Evolutionary conservation across 1,140 invertebrate species (phyloP).

Genomic region (Drosophila grimshawi): DNA sequence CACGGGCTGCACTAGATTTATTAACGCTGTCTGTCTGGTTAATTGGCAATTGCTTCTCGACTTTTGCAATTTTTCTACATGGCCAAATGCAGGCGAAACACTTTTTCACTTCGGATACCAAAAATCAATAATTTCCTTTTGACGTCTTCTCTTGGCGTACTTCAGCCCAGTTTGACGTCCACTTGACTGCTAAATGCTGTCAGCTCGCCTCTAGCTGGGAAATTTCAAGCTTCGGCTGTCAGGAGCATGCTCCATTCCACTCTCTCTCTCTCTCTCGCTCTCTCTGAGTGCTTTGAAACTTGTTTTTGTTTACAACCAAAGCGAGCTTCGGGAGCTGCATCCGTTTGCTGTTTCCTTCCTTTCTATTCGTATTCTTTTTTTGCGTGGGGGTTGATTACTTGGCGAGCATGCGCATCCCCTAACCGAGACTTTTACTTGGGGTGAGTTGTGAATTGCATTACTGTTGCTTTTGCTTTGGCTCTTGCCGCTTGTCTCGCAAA

Average conservation of each 20-base stretch:
- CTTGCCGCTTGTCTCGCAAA: too few species aligned
- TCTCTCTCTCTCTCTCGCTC: slow-evolving; percentile 12
- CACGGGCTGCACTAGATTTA: neutral
- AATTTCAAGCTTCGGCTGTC: slow-evolving; percentile 61
- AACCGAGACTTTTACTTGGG: slow-evolving; percentile 19
- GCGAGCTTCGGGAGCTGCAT: slow-evolving; percentile 27
- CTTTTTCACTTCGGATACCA: slow-evolving; percentile 67
- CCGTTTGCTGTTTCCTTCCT: slow-evolving; percentile 7
- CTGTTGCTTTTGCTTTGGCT: slow-evolving; percentile 45
- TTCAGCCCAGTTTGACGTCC: slow-evolving; percentile 63
- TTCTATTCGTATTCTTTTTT: neutral
- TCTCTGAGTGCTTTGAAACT: slow-evolving; percentile 42
- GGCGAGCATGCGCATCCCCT: slow-evolving; percentile 55
- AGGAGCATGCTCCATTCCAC: slow-evolving; percentile 44
- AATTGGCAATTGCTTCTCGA: neutral
- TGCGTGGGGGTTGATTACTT: slow-evolving; percentile 52
- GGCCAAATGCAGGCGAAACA: slow-evolving; percentile 16
- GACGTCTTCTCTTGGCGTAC: slow-evolving; percentile 41
- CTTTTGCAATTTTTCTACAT: slow-evolving; percentile 20
- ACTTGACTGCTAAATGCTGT: slow-evolving; percentile 53
- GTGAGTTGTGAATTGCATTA: slow-evolving; percentile 57
- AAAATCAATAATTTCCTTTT: slow-evolving; percentile 84
- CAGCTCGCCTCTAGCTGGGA: slow-evolving; percentile 41
- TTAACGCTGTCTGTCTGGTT: neutral
- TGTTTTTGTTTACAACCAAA: slow-evolving; percentile 77